Base-by-base conservation (phyloP, 2,797 vertebrate genomes). In the Lagodon rhomboides region DNA sequence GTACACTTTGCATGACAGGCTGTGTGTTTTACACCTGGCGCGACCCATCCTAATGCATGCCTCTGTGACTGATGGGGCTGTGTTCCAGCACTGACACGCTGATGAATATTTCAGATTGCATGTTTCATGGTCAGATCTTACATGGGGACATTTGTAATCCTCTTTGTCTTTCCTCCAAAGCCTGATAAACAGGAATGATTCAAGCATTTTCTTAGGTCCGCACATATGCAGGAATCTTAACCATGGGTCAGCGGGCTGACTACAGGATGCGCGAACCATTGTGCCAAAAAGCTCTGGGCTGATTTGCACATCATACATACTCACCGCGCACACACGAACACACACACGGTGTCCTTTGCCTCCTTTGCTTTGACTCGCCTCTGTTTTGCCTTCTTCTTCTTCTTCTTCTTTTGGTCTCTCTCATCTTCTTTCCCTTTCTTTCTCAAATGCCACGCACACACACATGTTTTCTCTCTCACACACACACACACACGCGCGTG, bases 191-290 rank as follows among this genome's bases (percentile, higher is more conserved):
- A 67, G 22, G 25, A 30, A 49, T 70, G 58, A 82, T 64, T 80
- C 56, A 38, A 77, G 73, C 53, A 47, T 77, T 76, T 76, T 75
- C 44, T 62, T 49, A 75, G 55, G 81, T 80, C 73, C 67, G 80
- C 75, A 85, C 79, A 77, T 90, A 86, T 84, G 63, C 27, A 78
- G 62, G 82, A 79, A 55, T 87, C 62, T 85, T 73, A 80, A 72
- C 51, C 83, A 92, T 73, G 89, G 93, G 90, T 94, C 93, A 93
- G 80, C 85, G 85, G 80, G 66, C 80, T 78, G 83, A 89, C 82
- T 69, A 72, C 78, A 88, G 68, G 73, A 90, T 44, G 82, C 79
- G 71, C 47, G 11, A 71, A 67, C 60, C 53, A 56, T 76, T 79
- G 80, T 90, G 89, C 89, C 85, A 91, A 90, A 87, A 64, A 83